phyloP scores from a whole-genome alignment of 1,140 invertebrate species.

The Augochlora pura region DNA sequence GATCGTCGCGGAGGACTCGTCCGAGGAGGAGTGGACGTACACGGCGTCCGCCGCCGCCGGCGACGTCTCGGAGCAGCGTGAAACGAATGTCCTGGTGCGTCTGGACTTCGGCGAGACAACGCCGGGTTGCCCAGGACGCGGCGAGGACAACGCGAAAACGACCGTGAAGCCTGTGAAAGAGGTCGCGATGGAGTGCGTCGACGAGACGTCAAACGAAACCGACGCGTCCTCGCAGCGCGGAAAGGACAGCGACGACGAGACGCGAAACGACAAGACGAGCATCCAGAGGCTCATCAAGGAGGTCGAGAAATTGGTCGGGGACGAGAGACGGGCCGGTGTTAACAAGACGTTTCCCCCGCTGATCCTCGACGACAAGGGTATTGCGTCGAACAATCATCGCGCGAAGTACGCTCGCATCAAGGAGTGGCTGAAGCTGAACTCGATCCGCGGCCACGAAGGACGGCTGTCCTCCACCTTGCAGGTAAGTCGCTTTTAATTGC shows the following conservation, averaged over 20 bases:
- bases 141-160: constrained; percentile 4
- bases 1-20: constrained; percentile 82
- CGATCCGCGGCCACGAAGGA: constrained; percentile 64
- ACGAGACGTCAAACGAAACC: constrained; percentile 28
- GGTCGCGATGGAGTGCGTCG: constrained; percentile 27
- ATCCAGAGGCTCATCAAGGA: constrained; percentile 85
- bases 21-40: constrained; percentile 88
- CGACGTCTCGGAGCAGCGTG: constrained; percentile 56
- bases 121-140: constrained; percentile 33
- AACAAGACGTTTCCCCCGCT: constrained; percentile 80
- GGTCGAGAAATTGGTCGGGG: constrained; percentile 86
- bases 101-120: constrained; percentile 69
- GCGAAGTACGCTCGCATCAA: constrained; percentile 85
- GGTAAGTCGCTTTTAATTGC: constrained; percentile 54
- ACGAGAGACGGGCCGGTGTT: constrained; percentile 76
- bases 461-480: constrained; percentile 59
- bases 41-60: constrained; percentile 76
- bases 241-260: constrained; percentile 76
- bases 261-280: constrained; percentile 76
- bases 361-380: constrained; percentile 78
- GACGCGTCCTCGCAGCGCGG: constrained; percentile 19
- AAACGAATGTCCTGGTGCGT: constrained; percentile 67
- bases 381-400: constrained; percentile 76
- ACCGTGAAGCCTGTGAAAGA: constrained; percentile 29
- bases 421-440: constrained; percentile 84